Evolutionary conservation across 2,888 invertebrate genomes (phyloP).

Genomic region (Callinectes sapidus): DNA sequence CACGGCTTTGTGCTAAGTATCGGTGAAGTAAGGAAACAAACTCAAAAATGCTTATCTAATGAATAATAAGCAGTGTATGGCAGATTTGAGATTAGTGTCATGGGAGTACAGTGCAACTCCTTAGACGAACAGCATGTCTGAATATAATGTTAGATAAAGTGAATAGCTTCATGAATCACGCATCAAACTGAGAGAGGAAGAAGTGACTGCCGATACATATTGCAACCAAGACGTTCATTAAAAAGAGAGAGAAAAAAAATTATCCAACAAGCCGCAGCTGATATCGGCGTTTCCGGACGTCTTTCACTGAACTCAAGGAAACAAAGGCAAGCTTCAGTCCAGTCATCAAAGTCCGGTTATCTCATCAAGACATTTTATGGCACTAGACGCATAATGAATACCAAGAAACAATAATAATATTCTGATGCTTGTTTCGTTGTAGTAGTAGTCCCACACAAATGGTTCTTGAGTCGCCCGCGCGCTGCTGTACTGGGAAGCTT

Average conservation of each 20-base stretch:
- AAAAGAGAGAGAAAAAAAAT: too few relatives aligned
- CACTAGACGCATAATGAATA: slow-evolving; percentile 8
- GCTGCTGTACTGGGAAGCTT: not conserved
- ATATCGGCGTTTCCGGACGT: not conserved
- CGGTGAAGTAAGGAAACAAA: not conserved
- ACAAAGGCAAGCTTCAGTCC: not conserved
- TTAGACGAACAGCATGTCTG: not conserved
- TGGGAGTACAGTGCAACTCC: not conserved
- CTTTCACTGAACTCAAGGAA: not conserved
- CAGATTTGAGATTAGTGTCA: not conserved
- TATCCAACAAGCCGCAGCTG: not conserved
- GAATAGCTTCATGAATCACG: not conserved
- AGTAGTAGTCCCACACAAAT: slow-evolving; percentile 43
- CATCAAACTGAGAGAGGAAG: not conserved
- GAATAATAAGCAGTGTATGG: not conserved
- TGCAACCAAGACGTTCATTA: not conserved
- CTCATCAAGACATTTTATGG: not conserved
- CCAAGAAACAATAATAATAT: not conserved
- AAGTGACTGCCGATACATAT: not conserved
- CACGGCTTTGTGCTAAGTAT: not conserved
- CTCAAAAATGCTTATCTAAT: not conserved
- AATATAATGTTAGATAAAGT: not conserved
- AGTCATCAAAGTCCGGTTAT: slow-evolving; percentile 1
- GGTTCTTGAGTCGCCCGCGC: not conserved
- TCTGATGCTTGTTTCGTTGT: slow-evolving; percentile 64